Conservation (phyloP, 1,140 invertebrate species). For the Gryon sp. region DNA sequence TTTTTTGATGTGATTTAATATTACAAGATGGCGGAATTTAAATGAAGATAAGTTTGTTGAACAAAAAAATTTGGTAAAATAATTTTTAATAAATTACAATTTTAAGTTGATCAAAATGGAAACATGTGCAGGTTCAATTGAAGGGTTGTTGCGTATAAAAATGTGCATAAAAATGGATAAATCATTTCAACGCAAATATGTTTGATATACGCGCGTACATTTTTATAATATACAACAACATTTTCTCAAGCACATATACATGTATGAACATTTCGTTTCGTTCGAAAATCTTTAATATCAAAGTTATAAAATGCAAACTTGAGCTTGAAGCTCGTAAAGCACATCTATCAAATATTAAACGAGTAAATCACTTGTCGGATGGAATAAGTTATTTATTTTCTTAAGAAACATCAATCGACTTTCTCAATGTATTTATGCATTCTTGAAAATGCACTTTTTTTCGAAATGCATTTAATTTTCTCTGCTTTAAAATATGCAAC, state of each 20-base stretch:
- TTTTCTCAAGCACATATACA: constrained; percentile 9
- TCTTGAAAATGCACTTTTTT: background rate
- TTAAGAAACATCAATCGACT: constrained; percentile 11
- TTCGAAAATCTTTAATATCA: constrained; percentile 24
- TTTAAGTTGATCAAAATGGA: too few relatives aligned
- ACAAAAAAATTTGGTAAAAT: too few relatives aligned
- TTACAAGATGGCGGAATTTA: too few relatives aligned
- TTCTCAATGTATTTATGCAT: constrained; percentile 1
- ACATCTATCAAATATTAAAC: constrained; percentile 37
- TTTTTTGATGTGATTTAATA: too few relatives aligned
- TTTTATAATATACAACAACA: too few relatives aligned
- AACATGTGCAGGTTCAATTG: too few relatives aligned
- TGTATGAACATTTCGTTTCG: constrained; percentile 4
- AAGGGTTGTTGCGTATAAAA: too few relatives aligned
- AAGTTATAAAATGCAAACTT: constrained; percentile 44
- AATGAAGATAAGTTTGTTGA: too few relatives aligned
- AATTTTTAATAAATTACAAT: too few relatives aligned
- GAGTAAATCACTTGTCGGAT: constrained; percentile 29
- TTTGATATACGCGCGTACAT: background rate
- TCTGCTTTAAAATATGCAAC: too few relatives aligned
- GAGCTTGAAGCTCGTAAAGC: constrained; percentile 35
- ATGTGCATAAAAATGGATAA: constrained; percentile 5
- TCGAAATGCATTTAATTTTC: too few relatives aligned
- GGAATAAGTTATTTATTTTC: constrained; percentile 32
- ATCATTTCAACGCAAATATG: background rate